Conservation (phyloP, 2,113 vertebrate species). For the Cochlearius cochlearius region DNA sequence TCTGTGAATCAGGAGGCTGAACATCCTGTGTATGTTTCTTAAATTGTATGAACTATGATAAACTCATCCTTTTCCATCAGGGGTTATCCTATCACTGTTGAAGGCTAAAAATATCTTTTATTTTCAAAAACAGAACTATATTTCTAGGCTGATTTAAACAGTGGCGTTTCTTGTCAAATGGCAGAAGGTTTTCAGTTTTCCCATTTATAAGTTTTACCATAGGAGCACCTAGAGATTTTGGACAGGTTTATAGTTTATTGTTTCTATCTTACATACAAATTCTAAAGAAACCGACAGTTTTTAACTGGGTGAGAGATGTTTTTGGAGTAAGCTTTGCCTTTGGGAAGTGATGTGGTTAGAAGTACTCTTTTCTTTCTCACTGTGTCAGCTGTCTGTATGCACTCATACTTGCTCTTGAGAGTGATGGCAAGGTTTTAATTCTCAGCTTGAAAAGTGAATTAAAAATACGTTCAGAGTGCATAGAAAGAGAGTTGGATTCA, state of each 20-base stretch:
- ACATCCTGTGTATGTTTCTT: not conserved
- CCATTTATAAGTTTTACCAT: not conserved
- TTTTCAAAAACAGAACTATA: not conserved
- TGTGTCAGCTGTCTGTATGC: not conserved
- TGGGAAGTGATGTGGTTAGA: not conserved
- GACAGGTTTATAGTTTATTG: not conserved
- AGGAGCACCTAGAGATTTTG: not conserved
- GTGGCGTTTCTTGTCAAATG: not conserved
- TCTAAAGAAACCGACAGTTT: not conserved
- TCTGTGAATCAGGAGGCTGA: not conserved
- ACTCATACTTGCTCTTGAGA: not conserved
- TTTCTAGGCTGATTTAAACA: not conserved
- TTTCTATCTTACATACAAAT: not conserved
- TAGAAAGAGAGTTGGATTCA: not conserved
- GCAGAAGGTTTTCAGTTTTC: not conserved
- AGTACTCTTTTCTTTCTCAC: not conserved
- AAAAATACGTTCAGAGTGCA: not conserved
- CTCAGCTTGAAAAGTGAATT: not conserved
- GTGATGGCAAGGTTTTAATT: not conserved
- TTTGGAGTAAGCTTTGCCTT: not conserved
- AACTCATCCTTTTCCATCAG: not conserved
- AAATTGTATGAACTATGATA: not conserved
- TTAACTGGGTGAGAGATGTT: not conserved
- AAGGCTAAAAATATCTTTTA: not conserved
- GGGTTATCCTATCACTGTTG: not conserved